Conservation (phyloP, 2,797 vertebrate genomes). For the Botia almorhae region DNA sequence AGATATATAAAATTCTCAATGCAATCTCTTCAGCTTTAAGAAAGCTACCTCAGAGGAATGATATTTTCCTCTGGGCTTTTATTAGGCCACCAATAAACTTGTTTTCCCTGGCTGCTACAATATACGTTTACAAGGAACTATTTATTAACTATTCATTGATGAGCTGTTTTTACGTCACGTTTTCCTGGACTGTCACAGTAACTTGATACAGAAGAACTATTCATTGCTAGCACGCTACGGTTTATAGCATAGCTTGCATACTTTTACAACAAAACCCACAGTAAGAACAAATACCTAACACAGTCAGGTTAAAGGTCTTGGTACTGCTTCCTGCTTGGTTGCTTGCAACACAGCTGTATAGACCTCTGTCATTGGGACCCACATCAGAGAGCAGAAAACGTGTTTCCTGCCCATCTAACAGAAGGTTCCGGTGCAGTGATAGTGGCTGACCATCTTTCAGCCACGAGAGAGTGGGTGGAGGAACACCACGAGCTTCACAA, state of each 20-base stretch:
- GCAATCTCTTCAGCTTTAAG: too few relatives aligned
- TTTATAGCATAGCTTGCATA: not conserved
- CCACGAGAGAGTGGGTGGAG: conserved; percentile 84
- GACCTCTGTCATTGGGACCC: conserved; percentile 71
- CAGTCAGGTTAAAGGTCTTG: conserved; percentile 87
- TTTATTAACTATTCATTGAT: too few relatives aligned
- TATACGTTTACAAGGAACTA: too few relatives aligned
- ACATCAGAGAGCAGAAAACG: conserved; percentile 79
- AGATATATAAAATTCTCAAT: too few relatives aligned
- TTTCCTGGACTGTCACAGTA: not conserved
- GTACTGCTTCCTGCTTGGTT: conserved; percentile 88
- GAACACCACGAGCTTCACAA: conserved; percentile 86
- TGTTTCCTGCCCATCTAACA: conserved; percentile 76
- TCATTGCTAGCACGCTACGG: not conserved
- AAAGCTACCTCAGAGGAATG: too few relatives aligned
- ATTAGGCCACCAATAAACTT: not conserved
- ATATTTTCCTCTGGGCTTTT: not conserved
- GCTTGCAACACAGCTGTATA: conserved; percentile 86
- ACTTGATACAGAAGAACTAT: not conserved
- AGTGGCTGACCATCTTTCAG: conserved; percentile 85
- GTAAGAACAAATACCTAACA: conserved; percentile 78
- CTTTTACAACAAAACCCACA: not conserved
- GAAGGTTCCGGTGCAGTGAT: conserved; percentile 72
- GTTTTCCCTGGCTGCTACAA: too few relatives aligned
- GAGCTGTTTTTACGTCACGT: too few relatives aligned